These are phyloP conservation scores for Agonopterix heracliana DNA, from an alignment of 2,888 invertebrate species.

Conservation along the genomic window DNA sequence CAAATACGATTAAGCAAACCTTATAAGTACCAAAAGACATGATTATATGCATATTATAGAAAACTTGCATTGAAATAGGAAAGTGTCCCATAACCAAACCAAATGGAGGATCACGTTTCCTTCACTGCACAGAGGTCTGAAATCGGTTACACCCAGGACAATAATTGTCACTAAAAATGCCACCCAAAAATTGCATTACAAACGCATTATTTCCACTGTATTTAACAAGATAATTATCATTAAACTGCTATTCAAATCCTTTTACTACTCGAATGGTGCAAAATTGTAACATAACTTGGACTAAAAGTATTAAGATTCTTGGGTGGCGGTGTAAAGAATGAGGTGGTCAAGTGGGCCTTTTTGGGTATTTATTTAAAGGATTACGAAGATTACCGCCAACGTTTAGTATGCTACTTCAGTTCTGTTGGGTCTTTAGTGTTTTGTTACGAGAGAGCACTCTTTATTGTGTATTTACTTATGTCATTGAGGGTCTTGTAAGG, in stretches of 20 bases:
- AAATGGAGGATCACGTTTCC: neutral
- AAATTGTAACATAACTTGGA: slow-evolving; percentile 26
- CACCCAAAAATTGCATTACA: slow-evolving; percentile 33
- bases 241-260: slow-evolving; percentile 5
- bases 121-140: slow-evolving; percentile 11
- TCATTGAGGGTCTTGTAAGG: slow-evolving; percentile 4
- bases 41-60: too few species aligned
- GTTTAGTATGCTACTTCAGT: slow-evolving; percentile 24
- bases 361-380: slow-evolving; percentile 63
- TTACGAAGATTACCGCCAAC: slow-evolving; percentile 49
- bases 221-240: slow-evolving; percentile 28
- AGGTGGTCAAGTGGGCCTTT: slow-evolving; percentile 40
- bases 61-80: too few species aligned
- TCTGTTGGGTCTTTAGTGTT: slow-evolving; percentile 36
- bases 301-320: slow-evolving; percentile 28
- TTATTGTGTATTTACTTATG: slow-evolving; percentile 20
- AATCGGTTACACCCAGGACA: neutral
- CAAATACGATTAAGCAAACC: too few species aligned
- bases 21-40: too few species aligned
- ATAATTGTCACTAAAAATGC: slow-evolving; percentile 20
- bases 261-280: slow-evolving; percentile 26
- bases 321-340: slow-evolving; percentile 44
- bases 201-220: slow-evolving; percentile 22
- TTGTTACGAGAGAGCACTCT: slow-evolving; percentile 32
- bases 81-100: too few species aligned